These are phyloP conservation scores for rat (Rattus norvegicus) DNA, from an alignment of 2,113 vertebrate genomes.

Conservation along the genomic window GRCr8 NC_086028.1:47255501-47256000, in stretches of 20 bases:
- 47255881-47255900: not conserved
- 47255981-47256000: not conserved
- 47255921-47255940: not conserved
- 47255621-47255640: not conserved
- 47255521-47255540: not conserved
- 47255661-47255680: too few relatives aligned
- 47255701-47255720: too few relatives aligned
- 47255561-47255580: not conserved
- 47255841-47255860: too few relatives aligned
- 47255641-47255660: not conserved
- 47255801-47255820: too few relatives aligned
- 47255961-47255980: not conserved
- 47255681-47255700: too few relatives aligned
- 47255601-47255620: not conserved
- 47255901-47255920: not conserved
- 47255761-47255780: too few relatives aligned
- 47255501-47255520: not conserved
- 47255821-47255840: too few relatives aligned
- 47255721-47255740: too few relatives aligned
- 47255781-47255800: too few relatives aligned
- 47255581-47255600: not conserved
- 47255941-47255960: not conserved
- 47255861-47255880: not conserved
- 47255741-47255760: too few relatives aligned
- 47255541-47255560: not conserved